phyloP scores from a whole-genome alignment of 64 coral and sea anemone species.

The Cladopsammia gracilis region DNA sequence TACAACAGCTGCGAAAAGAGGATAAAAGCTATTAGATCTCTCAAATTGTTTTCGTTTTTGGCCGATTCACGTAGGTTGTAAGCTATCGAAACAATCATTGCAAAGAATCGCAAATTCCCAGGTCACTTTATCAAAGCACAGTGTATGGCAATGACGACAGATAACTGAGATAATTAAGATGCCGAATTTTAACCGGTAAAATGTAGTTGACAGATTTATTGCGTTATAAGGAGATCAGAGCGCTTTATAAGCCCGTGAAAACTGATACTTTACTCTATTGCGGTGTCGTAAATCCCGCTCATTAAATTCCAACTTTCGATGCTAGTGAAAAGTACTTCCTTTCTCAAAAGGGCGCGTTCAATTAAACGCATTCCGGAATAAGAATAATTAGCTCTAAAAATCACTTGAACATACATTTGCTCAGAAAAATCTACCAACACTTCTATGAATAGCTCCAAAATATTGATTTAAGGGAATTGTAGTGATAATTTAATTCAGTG shows the following conservation, averaged over 20 bases:
- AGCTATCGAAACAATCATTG: no score
- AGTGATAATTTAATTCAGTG: no score
- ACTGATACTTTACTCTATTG: neutral
- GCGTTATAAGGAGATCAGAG: neutral
- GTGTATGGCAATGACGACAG: neutral
- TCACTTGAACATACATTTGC: neutral
- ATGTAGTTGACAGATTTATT: slow-evolving; percentile 28
- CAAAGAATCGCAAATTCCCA: neutral
- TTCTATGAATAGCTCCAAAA: no score
- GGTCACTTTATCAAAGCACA: neutral
- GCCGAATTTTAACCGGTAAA: neutral
- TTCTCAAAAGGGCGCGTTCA: neutral
- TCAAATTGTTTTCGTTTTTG: neutral
- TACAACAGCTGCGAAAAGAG: slow-evolving; percentile 39
- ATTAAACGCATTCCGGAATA: neutral
- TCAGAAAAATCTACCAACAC: no score
- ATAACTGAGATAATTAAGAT: slow-evolving; percentile 17
- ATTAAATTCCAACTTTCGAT: neutral
- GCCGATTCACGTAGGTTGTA: neutral
- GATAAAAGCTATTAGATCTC: neutral
- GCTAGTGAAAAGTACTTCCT: neutral
- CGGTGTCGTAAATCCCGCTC: neutral
- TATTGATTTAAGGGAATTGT: no score
- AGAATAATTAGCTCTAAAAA: neutral
- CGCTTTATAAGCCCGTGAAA: neutral